phyloP scores from a whole-genome alignment of 2,797 vertebrate genomes.

The Hylomyscus alleni region DNA sequence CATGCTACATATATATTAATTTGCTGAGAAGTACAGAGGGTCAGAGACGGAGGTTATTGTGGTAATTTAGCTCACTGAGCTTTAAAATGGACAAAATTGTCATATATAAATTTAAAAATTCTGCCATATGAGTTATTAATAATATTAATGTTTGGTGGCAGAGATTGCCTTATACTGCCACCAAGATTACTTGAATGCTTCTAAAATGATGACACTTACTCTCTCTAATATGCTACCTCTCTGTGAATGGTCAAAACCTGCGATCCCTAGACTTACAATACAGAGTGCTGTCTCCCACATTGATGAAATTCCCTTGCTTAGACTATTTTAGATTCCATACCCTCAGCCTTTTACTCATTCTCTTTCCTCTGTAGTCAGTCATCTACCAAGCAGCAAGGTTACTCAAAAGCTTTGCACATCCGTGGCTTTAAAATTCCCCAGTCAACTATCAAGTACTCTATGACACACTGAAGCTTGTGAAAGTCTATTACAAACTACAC shows the following conservation, averaged over 20 bases:
- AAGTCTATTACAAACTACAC: neutral
- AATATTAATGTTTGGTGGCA: conserved; percentile 41
- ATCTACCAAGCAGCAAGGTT: neutral
- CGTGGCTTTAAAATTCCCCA: neutral
- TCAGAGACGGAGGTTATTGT: conserved; percentile 9
- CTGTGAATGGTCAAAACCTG: neutral
- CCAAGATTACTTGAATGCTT: neutral
- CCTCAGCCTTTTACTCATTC: neutral
- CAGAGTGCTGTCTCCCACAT: neutral
- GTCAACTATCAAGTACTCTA: neutral
- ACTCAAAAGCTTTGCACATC: neutral
- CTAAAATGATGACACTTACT: neutral
- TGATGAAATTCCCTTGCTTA: neutral
- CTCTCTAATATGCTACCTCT: neutral
- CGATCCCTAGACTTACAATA: neutral
- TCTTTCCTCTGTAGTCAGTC: neutral
- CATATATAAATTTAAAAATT: conserved; percentile 36
- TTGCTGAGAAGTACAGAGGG: neutral
- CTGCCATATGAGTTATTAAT: neutral
- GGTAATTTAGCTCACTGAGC: conserved; percentile 6
- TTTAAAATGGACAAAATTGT: conserved; percentile 1
- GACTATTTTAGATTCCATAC: neutral
- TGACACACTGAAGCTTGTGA: neutral
- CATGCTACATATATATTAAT: neutral
- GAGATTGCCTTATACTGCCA: conserved; percentile 2